These are phyloP conservation scores for Opisthocomus hoazin DNA, from an alignment of 2,113 vertebrate species.

Conservation along the genomic window DNA sequence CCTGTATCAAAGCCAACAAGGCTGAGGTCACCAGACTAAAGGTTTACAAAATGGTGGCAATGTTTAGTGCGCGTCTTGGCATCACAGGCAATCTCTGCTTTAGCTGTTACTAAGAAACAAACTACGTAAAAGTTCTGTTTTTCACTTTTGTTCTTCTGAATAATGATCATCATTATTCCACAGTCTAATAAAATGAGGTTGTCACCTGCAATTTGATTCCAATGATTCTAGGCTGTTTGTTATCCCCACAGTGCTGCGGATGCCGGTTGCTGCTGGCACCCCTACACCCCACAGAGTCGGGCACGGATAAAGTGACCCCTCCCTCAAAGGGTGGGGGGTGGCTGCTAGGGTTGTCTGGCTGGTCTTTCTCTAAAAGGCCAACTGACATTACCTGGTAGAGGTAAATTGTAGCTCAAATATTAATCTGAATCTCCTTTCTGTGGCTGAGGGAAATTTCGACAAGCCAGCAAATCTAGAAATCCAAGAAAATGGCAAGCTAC, in stretches of 20 bases:
- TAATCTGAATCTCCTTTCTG: not conserved
- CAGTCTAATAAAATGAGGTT: not conserved
- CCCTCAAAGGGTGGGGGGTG: rapidly evolving
- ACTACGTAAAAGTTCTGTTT: not conserved
- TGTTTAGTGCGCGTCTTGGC: not conserved
- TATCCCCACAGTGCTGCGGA: not conserved
- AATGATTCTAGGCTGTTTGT: not conserved
- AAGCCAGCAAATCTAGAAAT: not conserved
- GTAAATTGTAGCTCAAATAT: not conserved
- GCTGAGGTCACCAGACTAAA: not conserved
- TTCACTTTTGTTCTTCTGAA: not conserved
- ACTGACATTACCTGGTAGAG: not conserved
- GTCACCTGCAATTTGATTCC: not conserved
- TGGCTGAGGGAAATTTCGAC: not conserved
- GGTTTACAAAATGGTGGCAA: not conserved
- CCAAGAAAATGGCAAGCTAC: not conserved
- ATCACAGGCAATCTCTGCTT: not conserved
- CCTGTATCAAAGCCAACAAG: not conserved
- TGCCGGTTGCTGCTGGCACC: not conserved
- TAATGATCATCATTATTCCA: not conserved
- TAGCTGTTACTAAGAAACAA: not conserved
- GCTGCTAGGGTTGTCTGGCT: not conserved
- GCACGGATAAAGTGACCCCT: not conserved
- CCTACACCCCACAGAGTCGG: not conserved
- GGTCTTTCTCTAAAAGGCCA: not conserved